These are phyloP conservation scores for Catharus bicknelli DNA, from an alignment of 2,113 vertebrate species.

Conservation along the genomic window DNA sequence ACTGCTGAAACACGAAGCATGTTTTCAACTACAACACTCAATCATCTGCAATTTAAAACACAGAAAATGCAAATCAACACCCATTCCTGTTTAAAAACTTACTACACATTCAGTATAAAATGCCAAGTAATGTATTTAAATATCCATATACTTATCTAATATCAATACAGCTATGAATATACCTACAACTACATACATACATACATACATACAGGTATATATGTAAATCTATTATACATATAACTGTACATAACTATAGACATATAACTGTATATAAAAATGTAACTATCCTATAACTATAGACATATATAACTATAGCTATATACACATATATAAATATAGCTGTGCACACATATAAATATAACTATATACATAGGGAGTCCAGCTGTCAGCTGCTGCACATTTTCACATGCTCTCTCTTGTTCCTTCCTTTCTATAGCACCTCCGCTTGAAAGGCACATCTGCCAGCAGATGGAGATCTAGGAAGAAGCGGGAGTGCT, in stretches of 20 bases:
- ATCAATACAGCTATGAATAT: background rate
- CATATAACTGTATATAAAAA: background rate
- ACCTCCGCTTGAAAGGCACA: constrained; percentile 68
- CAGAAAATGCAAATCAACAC: background rate
- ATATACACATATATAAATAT: background rate
- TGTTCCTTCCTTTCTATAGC: constrained; percentile 63
- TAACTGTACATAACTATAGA: background rate
- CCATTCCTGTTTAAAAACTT: background rate
- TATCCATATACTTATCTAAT: background rate
- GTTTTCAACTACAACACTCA: background rate
- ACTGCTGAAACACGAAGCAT: background rate
- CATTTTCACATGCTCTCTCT: constrained; percentile 57
- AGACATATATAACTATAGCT: background rate
- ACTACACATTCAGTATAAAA: background rate
- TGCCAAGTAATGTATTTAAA: background rate
- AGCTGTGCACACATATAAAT: background rate
- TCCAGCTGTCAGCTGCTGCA: constrained; percentile 57
- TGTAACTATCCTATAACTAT: background rate
- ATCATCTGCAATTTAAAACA: background rate
- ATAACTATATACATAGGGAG: background rate
- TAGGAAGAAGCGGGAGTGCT: constrained; percentile 56
- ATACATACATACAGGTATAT: background rate
- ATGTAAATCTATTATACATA: background rate
- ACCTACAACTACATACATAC: background rate
- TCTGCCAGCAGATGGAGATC: constrained; percentile 76